Evolutionary conservation across 2,113 vertebrate species (phyloP).

Genomic region (Casuarius casuarius): DNA sequence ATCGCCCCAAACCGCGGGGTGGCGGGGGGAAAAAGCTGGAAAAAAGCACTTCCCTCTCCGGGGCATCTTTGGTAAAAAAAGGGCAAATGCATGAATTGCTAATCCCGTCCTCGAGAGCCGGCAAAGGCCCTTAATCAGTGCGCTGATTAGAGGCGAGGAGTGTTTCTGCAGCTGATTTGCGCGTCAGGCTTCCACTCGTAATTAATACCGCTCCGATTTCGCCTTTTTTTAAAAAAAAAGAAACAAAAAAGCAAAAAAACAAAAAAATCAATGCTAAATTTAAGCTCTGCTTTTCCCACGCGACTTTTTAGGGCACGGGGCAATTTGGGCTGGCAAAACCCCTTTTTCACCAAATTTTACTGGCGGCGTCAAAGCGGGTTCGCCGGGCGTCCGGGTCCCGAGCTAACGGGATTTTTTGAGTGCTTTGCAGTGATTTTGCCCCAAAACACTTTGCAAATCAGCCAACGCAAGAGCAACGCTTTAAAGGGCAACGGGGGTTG

Average conservation of each 20-base stretch:
- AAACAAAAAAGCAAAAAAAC: not conserved
- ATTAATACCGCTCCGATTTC: not conserved
- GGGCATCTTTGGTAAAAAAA: not conserved
- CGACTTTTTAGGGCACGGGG: no score
- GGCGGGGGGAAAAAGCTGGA: not conserved
- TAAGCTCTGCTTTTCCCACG: not conserved
- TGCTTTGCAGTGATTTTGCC: no score
- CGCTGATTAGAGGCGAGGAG: conserved; percentile 11
- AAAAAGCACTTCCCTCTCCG: not conserved
- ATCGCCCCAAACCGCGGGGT: not conserved
- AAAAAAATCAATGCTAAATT: rapidly evolving
- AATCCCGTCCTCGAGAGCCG: not conserved
- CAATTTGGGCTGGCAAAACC: no score
- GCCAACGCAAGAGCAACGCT: no score
- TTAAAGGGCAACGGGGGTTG: no score
- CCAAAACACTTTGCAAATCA: no score
- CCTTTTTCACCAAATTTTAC: no score
- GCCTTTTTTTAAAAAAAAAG: not conserved
- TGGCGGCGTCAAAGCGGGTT: no score
- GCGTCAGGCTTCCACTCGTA: not conserved
- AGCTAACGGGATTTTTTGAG: no score
- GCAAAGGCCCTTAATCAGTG: not conserved
- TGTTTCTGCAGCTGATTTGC: conserved; percentile 4
- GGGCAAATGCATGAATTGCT: not conserved
- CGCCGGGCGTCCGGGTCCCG: no score